phyloP scores from a whole-genome alignment of 2,888 invertebrate genomes.

The Epiblema foenella region DNA sequence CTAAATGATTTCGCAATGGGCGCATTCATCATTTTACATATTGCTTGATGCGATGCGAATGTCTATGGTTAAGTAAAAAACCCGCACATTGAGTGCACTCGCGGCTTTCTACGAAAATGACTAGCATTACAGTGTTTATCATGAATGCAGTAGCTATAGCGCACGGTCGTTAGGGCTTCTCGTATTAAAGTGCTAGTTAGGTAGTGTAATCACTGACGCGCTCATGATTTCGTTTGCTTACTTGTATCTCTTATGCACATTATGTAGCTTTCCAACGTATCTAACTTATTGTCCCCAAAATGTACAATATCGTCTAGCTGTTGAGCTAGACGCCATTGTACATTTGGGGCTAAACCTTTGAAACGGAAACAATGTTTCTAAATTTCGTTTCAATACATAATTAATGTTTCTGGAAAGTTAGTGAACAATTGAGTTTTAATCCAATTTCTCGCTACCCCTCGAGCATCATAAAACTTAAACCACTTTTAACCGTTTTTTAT shows the following conservation, averaged over 20 bases:
- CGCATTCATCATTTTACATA: constrained; percentile 53
- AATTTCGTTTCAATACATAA: constrained; percentile 18
- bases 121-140: constrained; percentile 54
- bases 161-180: constrained; percentile 59
- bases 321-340: background rate
- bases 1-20: constrained; percentile 50
- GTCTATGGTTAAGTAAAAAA: constrained; percentile 54
- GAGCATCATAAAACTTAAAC: constrained; percentile 27
- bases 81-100: constrained; percentile 48
- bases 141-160: constrained; percentile 53
- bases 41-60: constrained; percentile 47
- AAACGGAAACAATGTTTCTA: background rate
- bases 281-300: background rate
- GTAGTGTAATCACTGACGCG: constrained; percentile 32
- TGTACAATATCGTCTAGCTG: too few relatives aligned
- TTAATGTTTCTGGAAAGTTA: constrained; percentile 9
- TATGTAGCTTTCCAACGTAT: background rate
- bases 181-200: constrained; percentile 55
- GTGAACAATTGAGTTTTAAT: constrained; percentile 22
- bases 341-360: background rate
- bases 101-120: constrained; percentile 55
- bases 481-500: too few relatives aligned
- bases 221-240: constrained; percentile 16
- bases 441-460: background rate
- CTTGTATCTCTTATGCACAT: constrained; percentile 6